phyloP scores from a whole-genome alignment of 2,113 vertebrate genomes.

The Aleadryas rufinucha region DNA sequence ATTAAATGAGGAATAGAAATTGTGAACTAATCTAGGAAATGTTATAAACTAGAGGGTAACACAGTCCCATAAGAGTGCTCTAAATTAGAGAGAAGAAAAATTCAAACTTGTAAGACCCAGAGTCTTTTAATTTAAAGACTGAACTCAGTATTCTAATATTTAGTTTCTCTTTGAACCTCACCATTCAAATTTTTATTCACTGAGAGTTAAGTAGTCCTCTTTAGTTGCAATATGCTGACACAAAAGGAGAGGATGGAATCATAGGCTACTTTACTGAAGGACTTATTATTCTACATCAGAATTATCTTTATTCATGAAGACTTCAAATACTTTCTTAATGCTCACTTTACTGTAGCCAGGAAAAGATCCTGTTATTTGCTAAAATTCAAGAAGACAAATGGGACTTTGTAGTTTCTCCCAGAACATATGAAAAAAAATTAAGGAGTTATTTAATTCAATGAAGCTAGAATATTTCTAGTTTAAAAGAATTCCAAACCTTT shows the following conservation, averaged over 20 bases:
- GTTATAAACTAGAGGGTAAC: not conserved
- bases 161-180: conserved; percentile 2
- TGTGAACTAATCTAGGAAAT: not conserved
- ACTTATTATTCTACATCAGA: not conserved
- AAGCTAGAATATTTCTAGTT: not conserved
- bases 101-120: not conserved
- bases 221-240: not conserved
- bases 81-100: not conserved
- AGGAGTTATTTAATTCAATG: not conserved
- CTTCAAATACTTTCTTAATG: not conserved
- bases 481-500: not conserved
- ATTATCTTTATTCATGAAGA: conserved; percentile 20
- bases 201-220: not conserved
- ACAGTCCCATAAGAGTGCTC: not conserved
- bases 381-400: not conserved
- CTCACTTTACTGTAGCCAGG: not conserved
- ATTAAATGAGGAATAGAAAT: not conserved
- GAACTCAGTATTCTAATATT: not conserved
- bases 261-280: not conserved
- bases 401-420: not conserved
- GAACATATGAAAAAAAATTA: not conserved
- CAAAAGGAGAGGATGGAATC: not conserved
- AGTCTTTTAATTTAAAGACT: not conserved
- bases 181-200: not conserved
- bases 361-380: not conserved